Evolutionary conservation across 2,888 invertebrate genomes (phyloP).

Genomic region (Crossocerus cetratus): DNA sequence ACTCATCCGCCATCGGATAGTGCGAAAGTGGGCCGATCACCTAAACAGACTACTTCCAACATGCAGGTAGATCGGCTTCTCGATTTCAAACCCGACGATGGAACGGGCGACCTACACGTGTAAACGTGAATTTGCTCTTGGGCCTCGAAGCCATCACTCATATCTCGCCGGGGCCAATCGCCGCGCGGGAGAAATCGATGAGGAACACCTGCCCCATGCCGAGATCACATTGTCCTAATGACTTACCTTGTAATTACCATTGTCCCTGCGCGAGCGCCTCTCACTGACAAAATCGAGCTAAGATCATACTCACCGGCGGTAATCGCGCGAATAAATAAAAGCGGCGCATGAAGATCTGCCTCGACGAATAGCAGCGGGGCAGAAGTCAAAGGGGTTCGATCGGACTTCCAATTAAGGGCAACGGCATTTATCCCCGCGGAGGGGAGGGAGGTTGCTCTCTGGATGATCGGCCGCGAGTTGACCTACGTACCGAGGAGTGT

Average conservation of each 20-base stretch:
- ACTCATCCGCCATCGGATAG: background rate
- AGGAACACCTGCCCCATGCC: slow-evolving; percentile 65
- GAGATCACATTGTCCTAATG: slow-evolving; percentile 64
- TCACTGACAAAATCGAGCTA: slow-evolving; percentile 49
- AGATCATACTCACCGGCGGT: background rate
- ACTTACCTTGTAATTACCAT: slow-evolving; percentile 66
- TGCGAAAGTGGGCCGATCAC: background rate
- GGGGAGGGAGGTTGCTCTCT: slow-evolving; percentile 6
- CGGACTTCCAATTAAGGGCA: slow-evolving; percentile 1
- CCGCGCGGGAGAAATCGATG: slow-evolving; percentile 43
- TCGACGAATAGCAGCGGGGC: background rate
- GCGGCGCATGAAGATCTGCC: background rate
- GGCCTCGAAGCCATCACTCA: slow-evolving; percentile 55
- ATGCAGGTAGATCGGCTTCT: background rate
- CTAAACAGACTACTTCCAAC: background rate
- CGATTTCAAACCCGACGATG: background rate
- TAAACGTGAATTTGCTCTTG: background rate
- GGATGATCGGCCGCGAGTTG: slow-evolving; percentile 5
- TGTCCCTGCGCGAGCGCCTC: slow-evolving; percentile 56
- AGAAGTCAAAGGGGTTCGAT: background rate
- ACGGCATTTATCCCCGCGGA: background rate
- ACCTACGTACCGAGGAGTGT: slow-evolving; percentile 25
- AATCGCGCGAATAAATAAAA: background rate
- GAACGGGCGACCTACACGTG: background rate
- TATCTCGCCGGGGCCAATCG: background rate